These are phyloP conservation scores for Anser cygnoides DNA, from an alignment of 2,113 vertebrate species.

Conservation along the genomic window DNA sequence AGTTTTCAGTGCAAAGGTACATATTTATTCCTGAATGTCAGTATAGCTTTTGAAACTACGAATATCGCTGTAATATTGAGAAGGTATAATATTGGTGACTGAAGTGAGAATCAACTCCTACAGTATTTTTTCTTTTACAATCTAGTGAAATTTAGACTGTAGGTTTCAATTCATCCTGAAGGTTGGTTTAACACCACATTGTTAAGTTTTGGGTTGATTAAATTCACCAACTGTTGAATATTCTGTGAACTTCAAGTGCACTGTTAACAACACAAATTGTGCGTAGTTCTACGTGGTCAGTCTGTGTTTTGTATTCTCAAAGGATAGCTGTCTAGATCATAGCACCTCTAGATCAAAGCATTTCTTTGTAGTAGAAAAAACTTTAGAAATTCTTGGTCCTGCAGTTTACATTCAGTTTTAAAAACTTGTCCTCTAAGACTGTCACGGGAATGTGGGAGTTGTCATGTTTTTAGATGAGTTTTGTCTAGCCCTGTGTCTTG, in stretches of 20 bases:
- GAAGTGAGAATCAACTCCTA: neutral
- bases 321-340: neutral
- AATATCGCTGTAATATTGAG: neutral
- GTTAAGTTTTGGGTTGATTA: neutral
- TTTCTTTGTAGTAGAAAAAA: neutral
- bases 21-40: neutral
- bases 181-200: neutral
- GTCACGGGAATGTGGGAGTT: neutral
- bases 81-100: neutral
- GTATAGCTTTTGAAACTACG: neutral
- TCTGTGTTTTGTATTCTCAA: neutral
- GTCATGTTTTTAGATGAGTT: neutral
- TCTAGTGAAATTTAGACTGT: neutral
- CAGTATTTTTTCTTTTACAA: neutral
- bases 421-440: neutral
- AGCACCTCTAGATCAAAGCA: neutral
- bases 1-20: neutral
- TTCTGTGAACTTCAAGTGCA: neutral
- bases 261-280: neutral
- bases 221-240: neutral
- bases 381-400: neutral
- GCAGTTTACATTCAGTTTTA: neutral
- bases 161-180: neutral
- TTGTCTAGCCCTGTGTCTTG: neutral
- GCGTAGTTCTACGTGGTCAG: accelerated